These are phyloP conservation scores for Diabrotica undecimpunctata DNA, from an alignment of 1,140 invertebrate genomes.

Conservation along the genomic window DNA sequence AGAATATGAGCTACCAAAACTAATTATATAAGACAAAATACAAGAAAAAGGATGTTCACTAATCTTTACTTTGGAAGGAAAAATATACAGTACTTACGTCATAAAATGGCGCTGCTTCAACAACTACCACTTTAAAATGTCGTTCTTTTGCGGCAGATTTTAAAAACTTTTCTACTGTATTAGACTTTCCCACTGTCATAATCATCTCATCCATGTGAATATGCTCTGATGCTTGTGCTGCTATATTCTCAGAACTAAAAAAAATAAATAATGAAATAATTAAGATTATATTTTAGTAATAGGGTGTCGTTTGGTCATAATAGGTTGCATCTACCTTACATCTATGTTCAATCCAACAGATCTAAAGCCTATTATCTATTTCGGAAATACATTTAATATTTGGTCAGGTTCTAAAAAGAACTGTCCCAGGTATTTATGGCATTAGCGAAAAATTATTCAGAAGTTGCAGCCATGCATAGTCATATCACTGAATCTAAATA, in stretches of 20 bases:
- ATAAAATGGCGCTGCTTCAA: constrained; percentile 74
- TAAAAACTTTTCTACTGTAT: constrained; percentile 81
- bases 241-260: constrained; percentile 75
- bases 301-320: no score
- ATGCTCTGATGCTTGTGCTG: constrained; percentile 79
- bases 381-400: no score
- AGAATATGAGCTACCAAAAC: no score
- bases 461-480: no score
- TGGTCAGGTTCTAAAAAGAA: no score
- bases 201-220: constrained; percentile 90
- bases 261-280: not conserved
- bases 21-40: not conserved
- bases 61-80: no score
- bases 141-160: constrained; percentile 71
- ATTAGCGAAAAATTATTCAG: no score
- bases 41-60: constrained; percentile 18
- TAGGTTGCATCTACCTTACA: no score
- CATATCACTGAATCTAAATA: no score
- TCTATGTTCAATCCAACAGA: no score
- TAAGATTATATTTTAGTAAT: not conserved
- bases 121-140: constrained; percentile 82
- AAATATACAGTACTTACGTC: constrained; percentile 53
- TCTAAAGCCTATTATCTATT: no score
- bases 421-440: no score
- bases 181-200: constrained; percentile 80